phyloP scores from a whole-genome alignment of 2,888 invertebrate species.

The Parasteatoda lunata region DNA sequence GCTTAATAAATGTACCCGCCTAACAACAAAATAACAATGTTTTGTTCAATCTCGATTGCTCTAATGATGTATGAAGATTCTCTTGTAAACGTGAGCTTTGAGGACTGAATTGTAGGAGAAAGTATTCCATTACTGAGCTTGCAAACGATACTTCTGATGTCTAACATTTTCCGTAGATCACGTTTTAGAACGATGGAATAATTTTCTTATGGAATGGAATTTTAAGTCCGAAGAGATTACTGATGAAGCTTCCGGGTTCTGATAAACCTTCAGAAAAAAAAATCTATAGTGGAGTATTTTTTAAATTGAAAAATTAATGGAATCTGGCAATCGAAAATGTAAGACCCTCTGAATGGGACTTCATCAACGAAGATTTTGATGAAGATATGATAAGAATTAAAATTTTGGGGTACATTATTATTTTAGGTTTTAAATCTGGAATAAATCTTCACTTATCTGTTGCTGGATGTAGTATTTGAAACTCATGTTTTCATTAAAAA shows the following conservation, averaged over 20 bases:
- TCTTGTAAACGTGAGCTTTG: background rate
- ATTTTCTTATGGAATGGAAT: background rate
- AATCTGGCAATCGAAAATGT: no score
- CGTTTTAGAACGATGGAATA: background rate
- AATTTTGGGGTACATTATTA: no score
- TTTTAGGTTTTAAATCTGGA: no score
- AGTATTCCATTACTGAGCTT: background rate
- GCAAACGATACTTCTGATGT: background rate
- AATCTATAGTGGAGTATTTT: no score
- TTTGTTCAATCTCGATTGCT: background rate
- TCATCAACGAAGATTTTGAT: no score
- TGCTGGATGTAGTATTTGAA: no score
- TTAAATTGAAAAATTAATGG: no score
- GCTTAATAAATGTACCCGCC: background rate
- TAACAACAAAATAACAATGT: conserved; percentile 2
- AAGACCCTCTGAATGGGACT: no score
- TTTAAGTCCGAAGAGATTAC: conserved; percentile 1
- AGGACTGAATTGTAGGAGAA: background rate
- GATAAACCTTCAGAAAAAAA: background rate
- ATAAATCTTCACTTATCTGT: no score
- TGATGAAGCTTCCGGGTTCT: background rate
- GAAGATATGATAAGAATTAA: no score
- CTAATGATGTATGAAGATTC: background rate
- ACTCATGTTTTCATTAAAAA: no score
- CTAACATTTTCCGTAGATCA: background rate